These are phyloP conservation scores for Mobula birostris DNA, from an alignment of 2,113 vertebrate species.

Conservation along the genomic window DNA sequence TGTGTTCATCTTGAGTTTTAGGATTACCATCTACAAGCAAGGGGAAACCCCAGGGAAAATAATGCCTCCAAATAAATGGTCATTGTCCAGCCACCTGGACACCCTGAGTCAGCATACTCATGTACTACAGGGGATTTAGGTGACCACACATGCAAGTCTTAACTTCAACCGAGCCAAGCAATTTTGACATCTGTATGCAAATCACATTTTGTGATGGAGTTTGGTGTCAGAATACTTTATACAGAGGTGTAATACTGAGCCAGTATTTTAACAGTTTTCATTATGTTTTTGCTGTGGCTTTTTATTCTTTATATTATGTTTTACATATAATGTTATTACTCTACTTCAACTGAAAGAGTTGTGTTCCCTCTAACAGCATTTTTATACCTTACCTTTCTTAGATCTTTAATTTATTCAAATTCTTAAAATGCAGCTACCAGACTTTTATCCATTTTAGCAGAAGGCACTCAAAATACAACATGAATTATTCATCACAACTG, in stretches of 20 bases:
- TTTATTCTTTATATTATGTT: neutral
- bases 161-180: conserved; percentile 44
- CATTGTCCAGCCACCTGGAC: conserved; percentile 50
- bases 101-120: conserved; percentile 41
- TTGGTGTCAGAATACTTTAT: neutral
- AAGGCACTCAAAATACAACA: conserved; percentile 36
- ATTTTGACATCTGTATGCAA: conserved; percentile 84
- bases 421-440: conserved; percentile 20
- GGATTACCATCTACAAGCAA: conserved; percentile 44
- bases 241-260: conserved; percentile 6
- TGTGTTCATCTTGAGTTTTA: conserved; percentile 41
- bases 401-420: conserved; percentile 37
- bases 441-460: conserved; percentile 36
- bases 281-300: neutral
- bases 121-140: conserved; percentile 36
- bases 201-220: conserved; percentile 53
- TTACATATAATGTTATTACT: neutral
- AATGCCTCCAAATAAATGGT: conserved; percentile 41
- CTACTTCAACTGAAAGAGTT: neutral
- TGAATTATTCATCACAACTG: conserved; percentile 33
- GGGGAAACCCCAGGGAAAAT: conserved; percentile 44
- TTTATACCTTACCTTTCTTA: conserved; percentile 14
- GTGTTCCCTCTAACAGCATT: neutral
- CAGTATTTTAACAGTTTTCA: neutral
- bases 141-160: conserved; percentile 38